phyloP scores from a whole-genome alignment of 1,140 invertebrate genomes.

The Stegodyphus mimosarum region DNA sequence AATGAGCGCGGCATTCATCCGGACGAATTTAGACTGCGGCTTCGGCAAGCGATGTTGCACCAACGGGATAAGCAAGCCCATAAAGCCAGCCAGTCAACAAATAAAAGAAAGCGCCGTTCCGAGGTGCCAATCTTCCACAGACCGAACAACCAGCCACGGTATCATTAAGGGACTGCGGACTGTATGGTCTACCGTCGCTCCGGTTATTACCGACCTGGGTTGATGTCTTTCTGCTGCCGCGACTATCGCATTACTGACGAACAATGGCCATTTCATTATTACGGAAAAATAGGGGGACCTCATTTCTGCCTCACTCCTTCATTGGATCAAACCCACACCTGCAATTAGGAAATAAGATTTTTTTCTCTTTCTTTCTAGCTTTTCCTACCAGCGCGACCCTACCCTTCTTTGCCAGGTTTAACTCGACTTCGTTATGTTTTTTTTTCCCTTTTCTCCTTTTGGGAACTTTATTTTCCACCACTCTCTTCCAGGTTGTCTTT shows the following conservation, averaged over 20 bases:
- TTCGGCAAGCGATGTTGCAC: no score
- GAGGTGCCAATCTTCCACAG: slow-evolving; percentile 31
- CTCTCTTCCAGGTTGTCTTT: neutral
- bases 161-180: slow-evolving; percentile 14
- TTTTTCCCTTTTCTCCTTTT: neutral
- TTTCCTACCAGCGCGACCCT: neutral
- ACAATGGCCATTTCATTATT: slow-evolving; percentile 55
- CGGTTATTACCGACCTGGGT: slow-evolving; percentile 24
- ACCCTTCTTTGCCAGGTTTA: neutral
- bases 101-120: neutral
- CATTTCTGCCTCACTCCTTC: slow-evolving; percentile 26
- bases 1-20: no score
- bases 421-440: neutral
- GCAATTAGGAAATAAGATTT: slow-evolving; percentile 20
- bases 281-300: slow-evolving; percentile 8
- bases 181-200: slow-evolving; percentile 3
- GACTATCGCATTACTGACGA: slow-evolving; percentile 49
- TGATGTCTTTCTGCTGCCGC: slow-evolving; percentile 52
- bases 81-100: neutral
- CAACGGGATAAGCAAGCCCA: no score
- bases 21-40: no score
- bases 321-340: slow-evolving; percentile 17
- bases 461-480: neutral
- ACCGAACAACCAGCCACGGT: slow-evolving; percentile 28
- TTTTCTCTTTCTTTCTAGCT: neutral